Conservation (phyloP, 2,888 invertebrate species). For the Pelosia muscerda region DNA sequence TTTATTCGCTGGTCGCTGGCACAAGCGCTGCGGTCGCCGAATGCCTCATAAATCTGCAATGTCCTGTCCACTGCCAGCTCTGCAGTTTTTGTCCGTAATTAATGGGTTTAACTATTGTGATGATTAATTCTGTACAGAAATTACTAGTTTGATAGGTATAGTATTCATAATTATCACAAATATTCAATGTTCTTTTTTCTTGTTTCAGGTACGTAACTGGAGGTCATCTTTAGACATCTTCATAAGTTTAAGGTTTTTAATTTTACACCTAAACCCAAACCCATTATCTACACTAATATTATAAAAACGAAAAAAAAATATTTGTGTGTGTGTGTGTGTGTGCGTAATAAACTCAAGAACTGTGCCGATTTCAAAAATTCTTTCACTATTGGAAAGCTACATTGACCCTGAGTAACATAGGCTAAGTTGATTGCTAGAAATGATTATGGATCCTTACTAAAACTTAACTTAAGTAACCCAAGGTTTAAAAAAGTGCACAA, state of each 20-base stretch:
- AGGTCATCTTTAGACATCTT: background rate
- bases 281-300: too few relatives aligned
- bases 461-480: too few relatives aligned
- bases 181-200: conserved; percentile 15
- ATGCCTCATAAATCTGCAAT: conserved; percentile 16
- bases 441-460: too few relatives aligned
- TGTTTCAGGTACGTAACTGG: conserved; percentile 51
- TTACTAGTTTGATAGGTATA: background rate
- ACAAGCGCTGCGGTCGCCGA: conserved; percentile 34
- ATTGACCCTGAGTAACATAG: too few relatives aligned
- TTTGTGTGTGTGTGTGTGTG: too few relatives aligned
- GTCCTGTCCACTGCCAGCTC: conserved; percentile 5
- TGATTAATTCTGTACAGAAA: background rate
- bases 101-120: background rate
- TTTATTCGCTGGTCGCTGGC: conserved; percentile 44
- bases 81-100: conserved; percentile 13
- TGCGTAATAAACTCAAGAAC: too few relatives aligned
- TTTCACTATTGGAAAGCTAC: too few relatives aligned
- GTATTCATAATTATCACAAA: background rate
- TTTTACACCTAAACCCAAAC: background rate
- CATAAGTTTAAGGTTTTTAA: background rate
- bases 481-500: too few relatives aligned
- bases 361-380: too few relatives aligned
- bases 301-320: too few relatives aligned
- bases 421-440: too few relatives aligned